phyloP scores from a whole-genome alignment of 1,140 invertebrate genomes.

The Ostrea denselamellosa region DNA sequence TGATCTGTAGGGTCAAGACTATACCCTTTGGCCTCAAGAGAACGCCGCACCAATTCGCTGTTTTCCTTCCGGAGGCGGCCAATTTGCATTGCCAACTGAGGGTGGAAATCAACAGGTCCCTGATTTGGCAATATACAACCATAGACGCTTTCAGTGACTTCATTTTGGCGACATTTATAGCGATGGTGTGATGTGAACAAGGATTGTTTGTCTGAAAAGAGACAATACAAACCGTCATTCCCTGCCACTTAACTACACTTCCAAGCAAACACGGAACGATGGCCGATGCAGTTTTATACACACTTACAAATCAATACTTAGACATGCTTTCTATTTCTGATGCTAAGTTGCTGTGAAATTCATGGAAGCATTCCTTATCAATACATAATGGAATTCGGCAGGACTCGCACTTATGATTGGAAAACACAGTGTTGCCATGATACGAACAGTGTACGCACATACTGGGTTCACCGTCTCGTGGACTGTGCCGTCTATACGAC shows the following conservation, averaged over 20 bases:
- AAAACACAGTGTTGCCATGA: conserved; percentile 16
- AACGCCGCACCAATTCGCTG: conserved; percentile 2
- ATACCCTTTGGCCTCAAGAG: not conserved
- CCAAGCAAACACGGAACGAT: not conserved
- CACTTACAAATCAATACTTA: conserved; percentile 22
- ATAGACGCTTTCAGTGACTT: not conserved
- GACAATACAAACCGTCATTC: conserved; percentile 15
- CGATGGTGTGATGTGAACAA: not conserved
- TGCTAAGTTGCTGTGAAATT: conserved; percentile 17
- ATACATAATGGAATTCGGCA: conserved; percentile 8
- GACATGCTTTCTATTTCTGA: conserved; percentile 25
- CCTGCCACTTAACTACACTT: not conserved
- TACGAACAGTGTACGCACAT: not conserved
- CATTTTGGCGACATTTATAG: conserved; percentile 13
- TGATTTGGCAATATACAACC: not conserved
- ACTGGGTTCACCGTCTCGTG: not conserved
- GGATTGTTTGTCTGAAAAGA: conserved; percentile 29
- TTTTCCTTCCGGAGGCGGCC: conserved; percentile 16
- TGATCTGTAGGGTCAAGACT: conserved; percentile 10
- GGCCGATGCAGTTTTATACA: not conserved
- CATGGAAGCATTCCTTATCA: conserved; percentile 26
- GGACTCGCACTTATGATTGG: not conserved
- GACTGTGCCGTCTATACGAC: not conserved
- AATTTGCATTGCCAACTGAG: conserved; percentile 24
- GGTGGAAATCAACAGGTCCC: conserved; percentile 3